Evolutionary conservation across 2,797 vertebrate genomes (phyloP).

Genomic region (Petrocephalus schoutedeni): DNA sequence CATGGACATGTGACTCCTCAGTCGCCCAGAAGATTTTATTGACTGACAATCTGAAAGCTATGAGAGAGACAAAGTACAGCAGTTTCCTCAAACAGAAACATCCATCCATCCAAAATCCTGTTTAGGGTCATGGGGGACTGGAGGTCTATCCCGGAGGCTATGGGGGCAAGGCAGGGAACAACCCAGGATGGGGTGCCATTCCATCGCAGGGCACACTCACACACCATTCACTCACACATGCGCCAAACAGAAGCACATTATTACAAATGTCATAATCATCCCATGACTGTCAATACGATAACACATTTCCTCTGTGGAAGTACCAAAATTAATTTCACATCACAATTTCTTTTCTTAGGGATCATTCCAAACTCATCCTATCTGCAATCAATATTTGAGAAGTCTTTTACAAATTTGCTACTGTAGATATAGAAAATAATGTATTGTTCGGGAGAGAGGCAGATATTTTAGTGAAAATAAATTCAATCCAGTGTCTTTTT

Average conservation of each 20-base stretch:
- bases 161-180: no score
- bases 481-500: background rate
- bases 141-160: no score
- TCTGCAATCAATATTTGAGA: background rate
- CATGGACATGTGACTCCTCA: background rate
- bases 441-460: background rate
- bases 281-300: background rate
- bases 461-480: background rate
- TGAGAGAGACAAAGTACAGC: background rate
- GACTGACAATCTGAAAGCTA: background rate
- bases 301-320: background rate
- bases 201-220: no score
- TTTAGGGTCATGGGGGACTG: no score
- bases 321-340: constrained; percentile 6
- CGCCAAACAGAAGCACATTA: background rate
- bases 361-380: background rate
- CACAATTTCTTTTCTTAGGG: background rate
- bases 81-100: background rate
- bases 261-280: background rate
- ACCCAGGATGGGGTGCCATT: no score
- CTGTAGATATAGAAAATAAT: background rate
- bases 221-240: no score
- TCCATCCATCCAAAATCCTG: no score
- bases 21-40: background rate
- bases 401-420: background rate